phyloP scores from a whole-genome alignment of 2,888 invertebrate genomes.

The Slavum lentiscoides region DNA sequence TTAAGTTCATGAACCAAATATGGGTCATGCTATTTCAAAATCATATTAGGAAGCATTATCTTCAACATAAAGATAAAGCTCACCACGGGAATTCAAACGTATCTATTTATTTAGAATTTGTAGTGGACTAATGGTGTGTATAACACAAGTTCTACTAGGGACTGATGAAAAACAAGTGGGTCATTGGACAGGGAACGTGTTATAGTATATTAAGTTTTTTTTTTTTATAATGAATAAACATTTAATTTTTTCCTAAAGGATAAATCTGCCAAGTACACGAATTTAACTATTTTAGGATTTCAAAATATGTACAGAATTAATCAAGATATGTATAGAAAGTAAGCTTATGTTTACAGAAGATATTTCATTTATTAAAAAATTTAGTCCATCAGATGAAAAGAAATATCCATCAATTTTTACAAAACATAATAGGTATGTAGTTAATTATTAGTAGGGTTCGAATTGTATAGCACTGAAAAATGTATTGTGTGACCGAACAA shows the following conservation, averaged over 20 bases:
- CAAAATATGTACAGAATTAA: slow-evolving; percentile 28
- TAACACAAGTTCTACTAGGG: no score
- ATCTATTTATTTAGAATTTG: no score
- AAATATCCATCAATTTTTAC: slow-evolving; percentile 21
- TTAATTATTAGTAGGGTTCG: not conserved
- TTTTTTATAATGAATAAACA: not conserved
- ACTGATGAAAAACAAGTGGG: no score
- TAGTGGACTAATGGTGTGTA: no score
- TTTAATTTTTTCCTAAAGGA: not conserved
- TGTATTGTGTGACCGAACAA: no score
- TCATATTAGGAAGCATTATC: no score
- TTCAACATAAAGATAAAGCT: no score
- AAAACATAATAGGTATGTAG: slow-evolving; percentile 29
- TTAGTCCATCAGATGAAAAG: slow-evolving; percentile 31
- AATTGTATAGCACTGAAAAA: no score
- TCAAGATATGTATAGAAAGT: slow-evolving; percentile 39
- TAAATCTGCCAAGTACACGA: not conserved
- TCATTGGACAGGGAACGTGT: no score
- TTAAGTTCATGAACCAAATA: no score
- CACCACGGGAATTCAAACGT: no score
- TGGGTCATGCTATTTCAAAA: no score
- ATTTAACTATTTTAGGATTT: slow-evolving; percentile 28
- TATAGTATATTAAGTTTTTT: not conserved
- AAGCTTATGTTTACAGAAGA: slow-evolving; percentile 47
- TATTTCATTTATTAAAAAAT: slow-evolving; percentile 33